These are phyloP conservation scores for Antheraea pernyi DNA, from an alignment of 1,140 invertebrate species.

Conservation along the genomic window DNA sequence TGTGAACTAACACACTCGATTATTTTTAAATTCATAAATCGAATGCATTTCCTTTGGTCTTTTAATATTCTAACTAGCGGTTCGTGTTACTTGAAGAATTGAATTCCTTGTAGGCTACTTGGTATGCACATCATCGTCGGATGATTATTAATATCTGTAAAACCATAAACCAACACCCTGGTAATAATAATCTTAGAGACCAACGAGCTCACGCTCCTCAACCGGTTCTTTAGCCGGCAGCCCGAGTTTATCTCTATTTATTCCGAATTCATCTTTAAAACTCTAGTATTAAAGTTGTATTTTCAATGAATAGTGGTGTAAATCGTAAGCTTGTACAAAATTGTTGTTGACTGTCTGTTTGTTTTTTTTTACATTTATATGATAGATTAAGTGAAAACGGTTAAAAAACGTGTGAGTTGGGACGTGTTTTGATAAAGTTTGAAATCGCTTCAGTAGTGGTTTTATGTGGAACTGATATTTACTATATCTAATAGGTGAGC, in stretches of 20 bases:
- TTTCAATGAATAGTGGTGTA: not conserved
- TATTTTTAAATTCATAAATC: too few species aligned
- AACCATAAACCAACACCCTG: not conserved
- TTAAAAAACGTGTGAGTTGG: not conserved
- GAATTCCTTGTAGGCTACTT: not conserved
- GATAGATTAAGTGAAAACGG: not conserved
- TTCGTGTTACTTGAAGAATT: too few species aligned
- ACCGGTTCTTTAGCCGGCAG: not conserved
- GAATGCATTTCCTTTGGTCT: too few species aligned
- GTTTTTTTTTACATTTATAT: not conserved
- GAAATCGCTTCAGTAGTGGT: too few species aligned
- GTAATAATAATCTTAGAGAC: not conserved
- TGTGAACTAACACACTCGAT: too few species aligned
- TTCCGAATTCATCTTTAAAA: not conserved
- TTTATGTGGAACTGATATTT: too few species aligned
- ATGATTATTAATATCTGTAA: conserved; percentile 2
- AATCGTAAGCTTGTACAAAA: not conserved
- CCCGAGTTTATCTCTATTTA: not conserved
- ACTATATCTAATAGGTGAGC: too few species aligned
- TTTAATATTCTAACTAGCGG: too few species aligned
- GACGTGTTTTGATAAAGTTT: conserved; percentile 2
- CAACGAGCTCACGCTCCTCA: not conserved
- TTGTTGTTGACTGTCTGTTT: not conserved
- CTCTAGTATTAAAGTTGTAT: not conserved
- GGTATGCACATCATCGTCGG: not conserved